Base-by-base conservation (phyloP, 2,888 invertebrate genomes). In the Chloromyia formosa region DNA sequence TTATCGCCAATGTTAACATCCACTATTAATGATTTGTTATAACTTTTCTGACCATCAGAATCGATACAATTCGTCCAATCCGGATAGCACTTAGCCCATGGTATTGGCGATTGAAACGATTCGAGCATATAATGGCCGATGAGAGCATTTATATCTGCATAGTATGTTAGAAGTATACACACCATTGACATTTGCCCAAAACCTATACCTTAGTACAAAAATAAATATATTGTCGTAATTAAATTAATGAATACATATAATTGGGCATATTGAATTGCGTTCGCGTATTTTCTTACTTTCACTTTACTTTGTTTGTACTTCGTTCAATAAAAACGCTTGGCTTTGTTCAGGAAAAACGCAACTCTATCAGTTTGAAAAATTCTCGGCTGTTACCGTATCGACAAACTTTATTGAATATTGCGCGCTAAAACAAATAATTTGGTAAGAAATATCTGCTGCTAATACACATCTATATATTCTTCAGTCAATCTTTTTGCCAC, bases 111-210 rank as follows among this genome's bases (percentile, higher is more conserved):
- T 68, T 86, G 86, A 82, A 91, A 91, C 22, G 91, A 91, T 75
- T 88, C 87, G 75, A 89, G 81, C 78, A 92, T 85, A 82, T 91
- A 92, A 80, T 87, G 89, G 40, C 89, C 82, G 16, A 90, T 89
- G 74, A 91, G 80, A 1, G 90, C 89, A 88, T 90, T 89, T 54
- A 90, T 78, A 0, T 88, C 87, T 77, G 89, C 89, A 81, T 92
- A 92, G 81, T 91, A 92, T 35, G 90, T 88, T 58, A 87, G 87
- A 40, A 91, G 88, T 73, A 87, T 86, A 71, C 86, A 84, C 53
- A 88, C 87, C 73, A 87, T 87, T 53, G 89, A 80, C 22, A 86
- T 81, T 79, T 89, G 88, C 12, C 89, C 89, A 78, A 85, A 86
- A 74, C 89, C 89, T 77, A 89, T 84, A 80, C 89, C 89, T 90